Base-by-base conservation (phyloP, 2,888 invertebrate species). In the Julus scanicus region DNA sequence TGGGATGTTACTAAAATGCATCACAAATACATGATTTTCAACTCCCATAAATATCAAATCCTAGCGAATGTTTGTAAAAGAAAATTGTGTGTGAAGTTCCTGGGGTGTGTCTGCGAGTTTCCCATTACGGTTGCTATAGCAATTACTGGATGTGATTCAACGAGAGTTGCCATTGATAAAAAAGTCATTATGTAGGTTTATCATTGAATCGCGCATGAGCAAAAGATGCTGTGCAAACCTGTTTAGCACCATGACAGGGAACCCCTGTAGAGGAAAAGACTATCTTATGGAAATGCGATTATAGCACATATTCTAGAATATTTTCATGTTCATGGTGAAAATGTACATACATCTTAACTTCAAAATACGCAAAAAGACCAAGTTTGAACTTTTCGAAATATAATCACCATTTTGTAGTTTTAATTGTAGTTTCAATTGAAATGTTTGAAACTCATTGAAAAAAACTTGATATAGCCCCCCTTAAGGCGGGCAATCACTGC, bases 11-110 rank as follows among this genome's bases (percentile, higher is more conserved):
- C 15, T 15, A 17, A 53, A 53, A 53, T 53, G 4, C 15, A 53
- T 53, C 53, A 53, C 53, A 53, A 53, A 53, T 53, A 53, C 53
- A 53, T 53, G 53, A 53, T 53, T 53, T 53, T 53, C 53, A 53
- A 53, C 53, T 53, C 53, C 53, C 53, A 53, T 53, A 53, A 53
- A 53, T 53, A 53, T 53, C 53, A 53, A 53, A 53, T 53, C 53
- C 53, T 53, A 4, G 53, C 53, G 17, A 53, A 53, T 53, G 53
- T 13, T 53, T 53, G 17, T 53, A 13, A 15, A 53, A 53, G 53
- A 53, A 53, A 53, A 53, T 53, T 53, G 53, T 17, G 53, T 17
- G 53, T 3, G 53, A 53, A 53, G 53, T 53, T 53, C 53, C 53
- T 15, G 53, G 53, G 53, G 53, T 53, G 53, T 53, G 53, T 53